Evolutionary conservation across 2,888 invertebrate species (phyloP).

Genomic region (Cecidostiba fungosa): DNA sequence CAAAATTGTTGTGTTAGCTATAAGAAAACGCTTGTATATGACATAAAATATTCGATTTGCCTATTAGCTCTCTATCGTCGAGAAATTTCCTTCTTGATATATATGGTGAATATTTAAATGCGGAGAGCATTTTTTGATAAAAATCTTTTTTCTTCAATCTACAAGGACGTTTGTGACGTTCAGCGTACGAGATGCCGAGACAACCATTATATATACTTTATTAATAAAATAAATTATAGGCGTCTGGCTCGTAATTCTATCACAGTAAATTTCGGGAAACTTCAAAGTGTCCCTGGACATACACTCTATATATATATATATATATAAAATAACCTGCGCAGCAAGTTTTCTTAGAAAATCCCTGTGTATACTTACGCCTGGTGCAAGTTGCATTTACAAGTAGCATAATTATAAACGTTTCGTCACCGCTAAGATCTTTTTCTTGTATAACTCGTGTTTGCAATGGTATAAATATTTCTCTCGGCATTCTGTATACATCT

Average conservation of each 20-base stretch:
- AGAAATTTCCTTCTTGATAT: too few species aligned
- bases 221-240: neutral
- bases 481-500: neutral
- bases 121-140: neutral
- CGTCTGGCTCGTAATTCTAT: neutral
- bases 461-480: neutral
- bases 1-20: too few species aligned
- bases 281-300: neutral
- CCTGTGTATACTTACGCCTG: neutral
- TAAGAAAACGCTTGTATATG: too few species aligned
- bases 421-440: neutral
- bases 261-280: neutral
- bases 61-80: too few species aligned
- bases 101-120: neutral
- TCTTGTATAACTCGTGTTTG: slow-evolving; percentile 1
- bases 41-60: too few species aligned
- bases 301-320: neutral
- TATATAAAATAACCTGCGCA: neutral
- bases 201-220: neutral
- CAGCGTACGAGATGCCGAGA: neutral
- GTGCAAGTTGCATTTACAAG: neutral
- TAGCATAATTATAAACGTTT: slow-evolving; percentile 1
- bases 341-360: neutral
- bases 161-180: neutral
- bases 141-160: neutral